Percentiles rank a stretch among this genome's conserved stretches.
phyloP scores from a whole-genome alignment of 1,140 invertebrate genomes.

The Diorhabda carinulata region DNA sequence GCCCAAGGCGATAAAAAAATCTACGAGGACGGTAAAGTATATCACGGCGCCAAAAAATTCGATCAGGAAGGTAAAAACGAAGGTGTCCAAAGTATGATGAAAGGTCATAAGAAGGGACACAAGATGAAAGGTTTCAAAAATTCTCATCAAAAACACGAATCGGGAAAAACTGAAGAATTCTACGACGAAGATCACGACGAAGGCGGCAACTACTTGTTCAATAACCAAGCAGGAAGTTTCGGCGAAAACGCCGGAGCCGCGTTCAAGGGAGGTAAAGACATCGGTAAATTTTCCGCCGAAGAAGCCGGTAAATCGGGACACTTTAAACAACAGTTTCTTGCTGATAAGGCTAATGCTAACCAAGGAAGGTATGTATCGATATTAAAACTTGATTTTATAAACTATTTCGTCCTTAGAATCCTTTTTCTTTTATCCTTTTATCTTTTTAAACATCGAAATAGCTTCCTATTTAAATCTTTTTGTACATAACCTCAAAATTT shows the following conservation, averaged over 20 bases:
- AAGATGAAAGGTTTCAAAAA: conserved; percentile 61
- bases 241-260: conserved; percentile 53
- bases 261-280: conserved; percentile 55
- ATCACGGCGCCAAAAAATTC: conserved; percentile 53
- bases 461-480: no score
- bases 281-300: conserved; percentile 52
- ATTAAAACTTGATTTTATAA: no score
- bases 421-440: no score
- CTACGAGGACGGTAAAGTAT: conserved; percentile 54
- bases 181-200: conserved; percentile 63
- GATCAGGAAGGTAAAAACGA: conserved; percentile 56
- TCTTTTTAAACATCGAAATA: no score
- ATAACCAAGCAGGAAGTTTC: conserved; percentile 49
- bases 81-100: conserved; percentile 51
- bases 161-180: conserved; percentile 61
- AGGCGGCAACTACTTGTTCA: conserved; percentile 54
- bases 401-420: no score
- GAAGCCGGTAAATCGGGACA: conserved; percentile 55
- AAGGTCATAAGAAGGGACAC: conserved; percentile 63
- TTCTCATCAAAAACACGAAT: conserved; percentile 63
- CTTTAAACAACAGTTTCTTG: conserved; percentile 50
- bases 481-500: no score
- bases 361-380: conserved; percentile 47
- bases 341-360: conserved; percentile 53
- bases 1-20: conserved; percentile 55